Evolutionary conservation across 2,797 vertebrate genomes (phyloP), one percentile per base, ranked within the genome.

Genomic region (Poecilia wingei): DNA sequence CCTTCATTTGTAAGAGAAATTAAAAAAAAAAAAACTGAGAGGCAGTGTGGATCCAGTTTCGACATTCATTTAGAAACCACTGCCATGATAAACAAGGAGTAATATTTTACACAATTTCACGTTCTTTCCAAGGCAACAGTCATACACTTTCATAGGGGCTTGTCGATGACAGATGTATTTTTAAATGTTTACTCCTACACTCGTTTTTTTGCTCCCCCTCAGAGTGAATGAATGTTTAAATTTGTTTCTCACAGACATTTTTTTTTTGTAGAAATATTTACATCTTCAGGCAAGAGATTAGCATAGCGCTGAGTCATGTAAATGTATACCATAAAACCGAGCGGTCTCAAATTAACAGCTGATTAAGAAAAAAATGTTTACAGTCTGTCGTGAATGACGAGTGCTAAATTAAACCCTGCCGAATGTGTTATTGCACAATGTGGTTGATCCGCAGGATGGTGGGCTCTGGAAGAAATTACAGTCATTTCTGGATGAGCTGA

Each of bases 211-310:
- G 7, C 7, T 2, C 43, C 74, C 22, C 18, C 18, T 51, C 28
- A 68, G 36, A 68, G 28, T 7, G 41, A 84, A 79, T 75, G 71
- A 80, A 80, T 73, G 41, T 55, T 79, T 72, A 59, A 66, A 13
- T 74, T 74, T 14, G 59, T 9, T 6, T 71, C 41, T 25, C 64
- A 79, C 85, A 78, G 72, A 76, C 71, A 85, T 36, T 74, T 53
- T 14, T 14, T 78, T 82, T 77, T 78, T 77, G 79, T 61, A 59
- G 47, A 87, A 88, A 79, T 81, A 85, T 90, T 90, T 90, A 77
- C 75, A 41, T 85, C 71, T 82, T 86, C 73, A 76, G 83, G 84
- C 82, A n/a, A 69, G 66, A 83, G 82, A 84, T 80, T 41, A 78
- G 39, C 78, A 59, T 22, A 72, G 74, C 47, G 84, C 41, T 59